phyloP scores from a whole-genome alignment of 2,888 invertebrate species.

The Microctonus aethiopoides region DNA sequence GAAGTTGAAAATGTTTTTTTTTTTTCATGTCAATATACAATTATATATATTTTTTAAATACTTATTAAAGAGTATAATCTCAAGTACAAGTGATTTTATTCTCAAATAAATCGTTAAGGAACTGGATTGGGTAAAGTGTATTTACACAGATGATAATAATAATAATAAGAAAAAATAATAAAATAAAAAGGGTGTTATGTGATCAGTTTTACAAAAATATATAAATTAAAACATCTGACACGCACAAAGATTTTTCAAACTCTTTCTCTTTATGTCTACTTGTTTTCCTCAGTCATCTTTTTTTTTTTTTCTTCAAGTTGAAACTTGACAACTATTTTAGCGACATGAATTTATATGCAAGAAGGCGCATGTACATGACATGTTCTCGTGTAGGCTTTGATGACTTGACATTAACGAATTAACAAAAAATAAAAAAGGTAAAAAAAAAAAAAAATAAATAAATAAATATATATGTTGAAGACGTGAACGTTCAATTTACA shows the following conservation, averaged over 20 bases:
- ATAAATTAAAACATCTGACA: neutral
- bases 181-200: neutral
- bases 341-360: slow-evolving; percentile 2
- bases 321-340: slow-evolving; percentile 1
- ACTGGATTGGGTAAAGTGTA: neutral
- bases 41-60: neutral
- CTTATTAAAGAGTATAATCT: neutral
- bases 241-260: neutral
- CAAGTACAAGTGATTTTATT: too few species aligned
- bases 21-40: neutral
- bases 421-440: neutral
- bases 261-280: neutral
- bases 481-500: slow-evolving; percentile 20
- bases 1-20: slow-evolving; percentile 1
- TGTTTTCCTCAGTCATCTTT: neutral
- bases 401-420: neutral
- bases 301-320: neutral
- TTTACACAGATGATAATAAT: neutral
- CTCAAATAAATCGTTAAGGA: neutral
- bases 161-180: neutral
- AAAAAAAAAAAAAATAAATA: neutral
- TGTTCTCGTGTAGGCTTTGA: neutral
- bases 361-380: neutral
- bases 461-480: neutral
- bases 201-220: neutral